Evolutionary conservation across 2,113 vertebrate genomes (phyloP).

Genomic region (Dermatemys mawii): DNA sequence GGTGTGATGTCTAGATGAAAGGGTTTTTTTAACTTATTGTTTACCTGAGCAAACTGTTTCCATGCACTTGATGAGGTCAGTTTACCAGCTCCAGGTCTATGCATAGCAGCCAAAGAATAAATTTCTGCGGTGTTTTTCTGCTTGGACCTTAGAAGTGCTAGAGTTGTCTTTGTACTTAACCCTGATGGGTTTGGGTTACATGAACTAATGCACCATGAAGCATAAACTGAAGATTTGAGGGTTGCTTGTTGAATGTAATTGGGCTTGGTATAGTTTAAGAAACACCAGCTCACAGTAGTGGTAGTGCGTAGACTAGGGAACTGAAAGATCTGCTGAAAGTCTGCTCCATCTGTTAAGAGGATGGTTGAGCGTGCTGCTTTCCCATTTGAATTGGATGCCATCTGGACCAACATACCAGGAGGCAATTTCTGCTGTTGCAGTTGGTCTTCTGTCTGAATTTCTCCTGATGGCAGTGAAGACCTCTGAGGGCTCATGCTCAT

Average conservation of each 20-base stretch:
- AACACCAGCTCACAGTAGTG: constrained; percentile 98
- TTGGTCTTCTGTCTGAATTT: constrained; percentile 78
- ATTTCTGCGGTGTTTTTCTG: constrained; percentile 87
- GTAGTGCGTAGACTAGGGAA: constrained; percentile 94
- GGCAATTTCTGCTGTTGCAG: constrained; percentile 79
- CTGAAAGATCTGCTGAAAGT: constrained; percentile 90
- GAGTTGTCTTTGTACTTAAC: constrained; percentile 92
- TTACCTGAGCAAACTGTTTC: constrained; percentile 96
- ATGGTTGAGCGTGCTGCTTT: constrained; percentile 80
- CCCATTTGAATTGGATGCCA: constrained; percentile 80
- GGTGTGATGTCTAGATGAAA: background rate
- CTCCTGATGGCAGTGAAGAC: constrained; percentile 79
- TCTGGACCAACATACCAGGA: constrained; percentile 86
- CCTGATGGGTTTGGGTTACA: constrained; percentile 96
- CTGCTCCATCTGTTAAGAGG: constrained; percentile 85
- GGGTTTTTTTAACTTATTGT: constrained; percentile 11
- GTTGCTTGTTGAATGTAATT: constrained; percentile 85
- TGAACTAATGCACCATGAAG: constrained; percentile 94
- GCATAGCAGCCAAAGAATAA: constrained; percentile 89
- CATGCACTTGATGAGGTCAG: constrained; percentile 96
- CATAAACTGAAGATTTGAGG: constrained; percentile 91
- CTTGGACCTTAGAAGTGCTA: constrained; percentile 94
- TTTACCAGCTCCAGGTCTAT: constrained; percentile 90
- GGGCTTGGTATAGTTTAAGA: constrained; percentile 96
- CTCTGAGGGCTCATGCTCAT: constrained; percentile 85